Evolutionary conservation across 1,140 invertebrate species (phyloP).

Genomic region (Metopolophium dirhodum): DNA sequence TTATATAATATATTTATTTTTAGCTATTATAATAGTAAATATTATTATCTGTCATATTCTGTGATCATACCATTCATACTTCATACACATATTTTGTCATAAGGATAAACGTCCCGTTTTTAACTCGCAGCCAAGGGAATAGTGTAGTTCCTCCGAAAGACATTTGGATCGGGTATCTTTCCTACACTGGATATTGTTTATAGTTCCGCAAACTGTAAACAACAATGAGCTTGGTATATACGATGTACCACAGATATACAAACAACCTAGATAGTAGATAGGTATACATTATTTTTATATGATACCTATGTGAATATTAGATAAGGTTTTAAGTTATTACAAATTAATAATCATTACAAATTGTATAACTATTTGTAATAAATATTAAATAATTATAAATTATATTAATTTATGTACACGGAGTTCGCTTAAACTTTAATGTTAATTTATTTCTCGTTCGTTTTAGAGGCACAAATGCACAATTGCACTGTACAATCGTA

Average conservation of each 20-base stretch:
- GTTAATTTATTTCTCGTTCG: background rate
- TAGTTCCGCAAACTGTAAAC: background rate
- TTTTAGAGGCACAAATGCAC: background rate
- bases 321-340: background rate
- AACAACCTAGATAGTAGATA: background rate
- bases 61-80: too few species aligned
- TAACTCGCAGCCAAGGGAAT: background rate
- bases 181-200: conserved; percentile 1
- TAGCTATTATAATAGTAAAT: too few species aligned
- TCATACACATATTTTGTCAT: too few species aligned
- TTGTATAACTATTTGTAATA: background rate
- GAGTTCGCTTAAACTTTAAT: background rate
- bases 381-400: too few species aligned
- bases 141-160: background rate
- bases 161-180: background rate
- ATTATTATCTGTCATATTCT: too few species aligned
- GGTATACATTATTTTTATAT: too few species aligned
- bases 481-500: background rate
- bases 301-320: background rate
- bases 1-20: too few species aligned
- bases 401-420: background rate
- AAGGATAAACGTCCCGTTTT: too few species aligned
- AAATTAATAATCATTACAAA: too few species aligned
- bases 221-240: background rate
- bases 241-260: background rate